phyloP scores from a whole-genome alignment of 2,113 vertebrate genomes.

The Oenanthe oenanthe region DNA sequence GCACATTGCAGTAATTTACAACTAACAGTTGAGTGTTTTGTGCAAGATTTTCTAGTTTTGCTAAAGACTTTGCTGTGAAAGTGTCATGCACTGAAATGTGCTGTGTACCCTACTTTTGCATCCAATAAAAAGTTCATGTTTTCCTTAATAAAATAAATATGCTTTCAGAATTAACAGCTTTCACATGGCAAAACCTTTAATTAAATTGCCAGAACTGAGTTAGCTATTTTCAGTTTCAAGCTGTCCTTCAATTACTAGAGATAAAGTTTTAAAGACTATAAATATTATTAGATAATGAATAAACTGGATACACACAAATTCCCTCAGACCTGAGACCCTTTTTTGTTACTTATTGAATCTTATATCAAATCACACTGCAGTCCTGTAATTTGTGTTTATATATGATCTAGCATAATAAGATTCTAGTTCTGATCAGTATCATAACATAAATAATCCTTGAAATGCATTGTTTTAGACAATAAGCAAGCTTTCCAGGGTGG shows the following conservation, averaged over 20 bases:
- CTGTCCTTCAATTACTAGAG: not conserved
- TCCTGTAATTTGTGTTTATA: not conserved
- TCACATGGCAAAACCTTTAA: conserved; percentile 12
- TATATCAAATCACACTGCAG: not conserved
- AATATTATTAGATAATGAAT: conserved; percentile 1
- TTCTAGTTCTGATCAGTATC: not conserved
- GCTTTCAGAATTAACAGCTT: not conserved
- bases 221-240: conserved; percentile 28
- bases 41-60: not conserved
- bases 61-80: not conserved
- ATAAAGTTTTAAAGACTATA: not conserved
- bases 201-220: not conserved
- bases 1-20: not conserved
- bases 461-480: not conserved
- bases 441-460: not conserved
- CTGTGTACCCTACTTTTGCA: not conserved
- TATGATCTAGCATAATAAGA: not conserved
- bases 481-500: not conserved
- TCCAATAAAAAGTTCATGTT: not conserved
- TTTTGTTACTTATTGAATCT: not conserved
- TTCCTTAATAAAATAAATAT: not conserved
- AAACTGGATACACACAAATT: not conserved
- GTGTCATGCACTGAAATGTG: not conserved
- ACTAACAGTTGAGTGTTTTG: not conserved
- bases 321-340: not conserved